Evolutionary conservation across 2,113 vertebrate genomes (phyloP), one percentile per base, ranked within the genome.

Genomic region (Stegastes partitus): DNA sequence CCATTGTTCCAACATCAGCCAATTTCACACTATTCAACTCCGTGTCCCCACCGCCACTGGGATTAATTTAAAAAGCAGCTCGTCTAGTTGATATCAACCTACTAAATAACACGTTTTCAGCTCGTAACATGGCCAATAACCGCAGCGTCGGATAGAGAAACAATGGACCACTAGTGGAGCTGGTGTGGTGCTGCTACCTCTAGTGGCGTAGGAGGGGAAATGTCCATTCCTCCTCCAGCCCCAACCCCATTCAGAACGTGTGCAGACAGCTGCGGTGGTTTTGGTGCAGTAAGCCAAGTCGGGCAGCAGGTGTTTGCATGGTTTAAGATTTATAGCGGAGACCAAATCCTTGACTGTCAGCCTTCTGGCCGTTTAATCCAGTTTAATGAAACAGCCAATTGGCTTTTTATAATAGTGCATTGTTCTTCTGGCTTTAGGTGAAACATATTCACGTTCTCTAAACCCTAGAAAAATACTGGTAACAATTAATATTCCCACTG

Each of bases 1-100:
- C 77, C 77, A 79, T 93, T 91, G 91, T 93, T 89, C 71, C 22
- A 47, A 63, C 57, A 68, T 51, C 42, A 80, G 77, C 61, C 76
- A 83, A 81, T 82, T 79, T 80, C 0, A 61, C n/a, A 57, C 31
- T 11, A 53, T 76, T 53, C 6, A 11, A 56, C 44, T 14, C 12
- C 45, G 15, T 3, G 47, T 47, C 26, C 56, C n/a, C 7, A 5
- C 10, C 26, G 47, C 6, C 15, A 28, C 31, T 21, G n/a, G 1
- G 28, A 34, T 18, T 47, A 4, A 73, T 64, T 54, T 53, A 1
- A 69, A 71, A 42, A 65, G 19, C 16, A 71, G 14, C 56, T 18
- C 15, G 23, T 54, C 0, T 12, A 37, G 3, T 18, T 26, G 19
- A 23, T 21, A 53, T 61, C 2, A 9, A 51, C 1, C 3, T n/a